Evolutionary conservation across 2,797 vertebrate genomes (phyloP).

Genomic region (Muraenolepis orangiensis): DNA sequence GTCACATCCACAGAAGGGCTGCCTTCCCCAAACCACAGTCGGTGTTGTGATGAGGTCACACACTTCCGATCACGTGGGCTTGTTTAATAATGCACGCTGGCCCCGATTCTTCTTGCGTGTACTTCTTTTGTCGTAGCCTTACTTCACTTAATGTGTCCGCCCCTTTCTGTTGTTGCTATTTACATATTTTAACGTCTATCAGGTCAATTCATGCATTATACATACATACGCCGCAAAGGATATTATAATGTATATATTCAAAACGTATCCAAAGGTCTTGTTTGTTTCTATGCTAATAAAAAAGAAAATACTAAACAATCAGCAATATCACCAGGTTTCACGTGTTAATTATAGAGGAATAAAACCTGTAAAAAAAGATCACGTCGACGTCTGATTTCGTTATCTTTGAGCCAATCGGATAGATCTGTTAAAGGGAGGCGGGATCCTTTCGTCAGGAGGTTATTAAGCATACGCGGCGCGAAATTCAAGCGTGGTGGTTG

Average conservation of each 20-base stretch:
- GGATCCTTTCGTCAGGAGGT: conserved; percentile 64
- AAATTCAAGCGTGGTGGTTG: conserved; percentile 39
- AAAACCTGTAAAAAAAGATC: background rate
- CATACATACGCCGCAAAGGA: background rate
- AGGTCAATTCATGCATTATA: background rate
- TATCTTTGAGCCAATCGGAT: conserved; percentile 45
- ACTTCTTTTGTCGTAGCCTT: background rate
- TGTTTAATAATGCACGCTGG: conserved; percentile 51
- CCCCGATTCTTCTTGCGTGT: conserved; percentile 28
- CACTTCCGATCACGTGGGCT: conserved; percentile 78
- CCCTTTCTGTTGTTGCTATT: too few species aligned
- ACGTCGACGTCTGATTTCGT: background rate
- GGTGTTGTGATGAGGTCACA: conserved; percentile 75
- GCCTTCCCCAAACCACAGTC: conserved; percentile 44
- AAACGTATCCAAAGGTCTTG: background rate
- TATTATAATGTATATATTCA: background rate
- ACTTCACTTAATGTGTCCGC: background rate
- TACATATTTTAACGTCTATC: background rate
- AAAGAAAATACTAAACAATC: background rate
- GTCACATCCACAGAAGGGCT: conserved; percentile 56
- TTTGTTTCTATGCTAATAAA: background rate
- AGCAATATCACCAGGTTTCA: background rate
- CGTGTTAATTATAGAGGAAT: background rate
- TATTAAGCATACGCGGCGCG: conserved; percentile 37
- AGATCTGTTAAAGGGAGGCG: background rate